A percentile compares a stretch with the other conserved stretches of the same genome.
phyloP scores from a whole-genome alignment of 2,888 invertebrate genomes.

The Troides oblongomaculatus region DNA sequence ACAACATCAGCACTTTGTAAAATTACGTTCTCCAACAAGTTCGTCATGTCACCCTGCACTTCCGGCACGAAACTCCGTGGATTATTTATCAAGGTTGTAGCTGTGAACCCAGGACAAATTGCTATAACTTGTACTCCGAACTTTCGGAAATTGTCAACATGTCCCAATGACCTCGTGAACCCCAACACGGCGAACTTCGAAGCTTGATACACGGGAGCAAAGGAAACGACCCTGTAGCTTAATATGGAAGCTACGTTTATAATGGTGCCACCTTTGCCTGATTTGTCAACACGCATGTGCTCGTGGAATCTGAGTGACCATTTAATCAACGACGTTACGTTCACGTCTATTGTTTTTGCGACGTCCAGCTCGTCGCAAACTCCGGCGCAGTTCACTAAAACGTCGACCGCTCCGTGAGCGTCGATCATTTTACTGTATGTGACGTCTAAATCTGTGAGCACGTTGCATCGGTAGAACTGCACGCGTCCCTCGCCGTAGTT shows the following conservation, averaged over 20 bases:
- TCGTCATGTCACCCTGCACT: conserved; percentile 36
- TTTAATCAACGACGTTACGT: conserved; percentile 45
- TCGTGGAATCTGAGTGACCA: conserved; percentile 72
- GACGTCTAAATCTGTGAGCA: conserved; percentile 60
- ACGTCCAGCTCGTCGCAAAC: conserved; percentile 38
- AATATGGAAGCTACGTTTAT: conserved; percentile 81
- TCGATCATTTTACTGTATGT: conserved; percentile 44
- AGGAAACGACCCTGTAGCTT: conserved; percentile 68
- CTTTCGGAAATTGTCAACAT: conserved; percentile 53
- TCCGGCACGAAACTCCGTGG: conserved; percentile 35
- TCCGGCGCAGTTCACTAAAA: conserved; percentile 61
- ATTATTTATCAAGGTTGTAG: conserved; percentile 27
- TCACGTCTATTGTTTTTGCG: conserved; percentile 46
- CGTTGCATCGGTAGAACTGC: conserved; percentile 68
- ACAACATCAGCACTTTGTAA: conserved; percentile 55
- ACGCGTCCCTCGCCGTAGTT: conserved; percentile 64
- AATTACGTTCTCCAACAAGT: conserved; percentile 36
- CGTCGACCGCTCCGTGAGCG: conserved; percentile 49
- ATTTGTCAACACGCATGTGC: conserved; percentile 74
- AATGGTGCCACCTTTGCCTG: conserved; percentile 79
- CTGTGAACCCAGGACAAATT: conserved; percentile 72
- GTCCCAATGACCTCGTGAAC: conserved; percentile 63
- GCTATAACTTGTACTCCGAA: conserved; percentile 61
- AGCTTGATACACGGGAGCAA: conserved; percentile 75
- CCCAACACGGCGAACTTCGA: conserved; percentile 77